A percentile compares a stretch with the other conserved stretches of the same genome.
Conservation (phyloP, 1,140 invertebrate species). For the Micrasema minimum region DNA sequence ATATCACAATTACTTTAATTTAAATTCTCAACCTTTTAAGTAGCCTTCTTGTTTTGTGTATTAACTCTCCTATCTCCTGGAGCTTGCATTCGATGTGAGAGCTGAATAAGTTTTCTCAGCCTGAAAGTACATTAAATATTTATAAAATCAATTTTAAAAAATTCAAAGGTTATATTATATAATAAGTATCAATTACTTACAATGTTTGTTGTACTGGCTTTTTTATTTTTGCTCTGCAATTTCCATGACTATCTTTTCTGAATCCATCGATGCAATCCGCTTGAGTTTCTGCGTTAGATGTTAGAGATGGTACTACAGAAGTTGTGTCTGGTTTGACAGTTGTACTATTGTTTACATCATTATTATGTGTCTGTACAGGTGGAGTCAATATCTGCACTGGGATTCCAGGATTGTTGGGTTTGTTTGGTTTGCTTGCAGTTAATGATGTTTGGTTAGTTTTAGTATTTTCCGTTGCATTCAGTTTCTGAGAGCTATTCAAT, state of each 20-base stretch:
- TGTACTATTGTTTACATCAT: constrained; percentile 1
- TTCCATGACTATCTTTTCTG: constrained; percentile 59
- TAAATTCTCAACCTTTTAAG: too few species aligned
- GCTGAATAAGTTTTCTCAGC: constrained; percentile 49
- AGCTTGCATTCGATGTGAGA: constrained; percentile 39
- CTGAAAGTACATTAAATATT: constrained; percentile 48
- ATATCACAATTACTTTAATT: too few species aligned
- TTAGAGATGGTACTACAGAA: not conserved
- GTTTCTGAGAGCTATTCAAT: not conserved
- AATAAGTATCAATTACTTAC: constrained; percentile 35
- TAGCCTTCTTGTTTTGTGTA: not conserved
- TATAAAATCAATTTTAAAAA: too few species aligned
- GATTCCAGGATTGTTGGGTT: constrained; percentile 45
- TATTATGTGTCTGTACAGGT: constrained; percentile 39
- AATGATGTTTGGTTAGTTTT: constrained; percentile 6
- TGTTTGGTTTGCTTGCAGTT: not conserved
- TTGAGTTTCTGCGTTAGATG: constrained; percentile 33
- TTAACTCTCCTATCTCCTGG: constrained; percentile 8
- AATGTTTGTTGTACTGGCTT: constrained; percentile 56
- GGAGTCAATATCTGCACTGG: constrained; percentile 47
- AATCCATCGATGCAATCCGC: constrained; percentile 62
- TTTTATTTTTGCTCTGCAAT: constrained; percentile 61
- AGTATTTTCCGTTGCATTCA: constrained; percentile 4
- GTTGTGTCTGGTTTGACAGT: constrained; percentile 8
- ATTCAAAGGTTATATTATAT: too few species aligned